Evolutionary conservation across 92 coral and sea anemone genomes (phyloP), one percentile per base, ranked within the genome.

Genomic region (Actinernus sp.): DNA sequence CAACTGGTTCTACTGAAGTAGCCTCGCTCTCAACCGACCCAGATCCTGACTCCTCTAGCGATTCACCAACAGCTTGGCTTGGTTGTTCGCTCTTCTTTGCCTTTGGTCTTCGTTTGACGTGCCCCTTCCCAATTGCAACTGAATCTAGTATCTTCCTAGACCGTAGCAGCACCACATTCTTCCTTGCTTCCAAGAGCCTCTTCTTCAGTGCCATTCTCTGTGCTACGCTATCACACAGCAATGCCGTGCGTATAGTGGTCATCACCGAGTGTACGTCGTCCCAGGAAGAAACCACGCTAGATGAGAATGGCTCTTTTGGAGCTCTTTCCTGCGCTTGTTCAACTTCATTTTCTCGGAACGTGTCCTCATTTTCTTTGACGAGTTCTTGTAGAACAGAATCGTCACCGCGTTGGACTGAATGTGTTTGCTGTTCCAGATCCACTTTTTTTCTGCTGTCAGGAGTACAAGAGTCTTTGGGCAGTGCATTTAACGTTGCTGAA

Each of bases 121-220:
- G 61, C 25, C 46, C 27, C 33, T 36, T 76, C 16, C 57, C 55
- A 23, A 58, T 62, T 14, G 68, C 67, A 27, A 77, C 84, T 44
- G 68, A 59, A 28, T 74, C 77, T 18, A 83, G 54, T 22, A 74
- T 43, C 12, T 64, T 29, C 50, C 63, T 66, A 4, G 89, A 83
- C 28, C 81, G 71, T 23, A 61, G 41, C 46, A 68, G 44, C 20
- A 71, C 61, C 20, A 75, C 48, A 26, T 52, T 54, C 13, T 60
- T 83, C 55, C 71, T 83, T 31, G 75, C 84, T 41, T 83, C 83
- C 21, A 54, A 55, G 6, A 83, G 78, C 31, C 52, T 78, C 52
- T 78, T 47, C 69, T 83, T 60, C 31, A 83, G 46, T 0, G 83
- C 74, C 36, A 67, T 30, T 26, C 72, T 58, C 22, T 40, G 23